Conservation (phyloP, 1,140 invertebrate species). For the Forficula auricularia region DNA sequence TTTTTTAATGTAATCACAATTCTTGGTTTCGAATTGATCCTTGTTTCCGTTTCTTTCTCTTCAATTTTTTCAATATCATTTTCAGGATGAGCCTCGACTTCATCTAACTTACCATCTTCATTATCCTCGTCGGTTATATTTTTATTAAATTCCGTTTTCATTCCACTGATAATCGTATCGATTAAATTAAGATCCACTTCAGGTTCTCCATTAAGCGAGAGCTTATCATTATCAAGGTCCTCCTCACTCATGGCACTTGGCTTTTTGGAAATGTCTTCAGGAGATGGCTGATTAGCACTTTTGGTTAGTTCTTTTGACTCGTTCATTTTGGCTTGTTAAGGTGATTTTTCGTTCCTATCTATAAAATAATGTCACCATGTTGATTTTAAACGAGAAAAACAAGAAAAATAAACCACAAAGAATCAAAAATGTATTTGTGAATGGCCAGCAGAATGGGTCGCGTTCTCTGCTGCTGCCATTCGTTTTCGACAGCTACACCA, state of each 20-base stretch:
- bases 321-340: not conserved
- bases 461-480: too few species aligned
- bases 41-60: slow-evolving; percentile 6
- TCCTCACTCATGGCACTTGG: not conserved
- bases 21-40: slow-evolving; percentile 20
- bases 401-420: too few species aligned
- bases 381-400: too few species aligned
- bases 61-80: slow-evolving; percentile 13
- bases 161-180: slow-evolving; percentile 29
- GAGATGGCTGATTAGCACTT: not conserved
- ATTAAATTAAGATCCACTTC: slow-evolving; percentile 16
- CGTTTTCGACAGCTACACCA: too few species aligned
- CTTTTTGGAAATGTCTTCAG: not conserved
- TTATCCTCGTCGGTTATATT: slow-evolving; percentile 13
- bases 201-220: not conserved
- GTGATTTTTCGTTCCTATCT: too few species aligned
- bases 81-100: slow-evolving; percentile 8
- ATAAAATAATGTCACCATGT: too few species aligned
- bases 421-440: too few species aligned
- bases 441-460: too few species aligned
- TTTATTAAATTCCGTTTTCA: slow-evolving; percentile 32
- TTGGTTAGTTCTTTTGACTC: not conserved
- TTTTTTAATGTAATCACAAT: slow-evolving; percentile 29
- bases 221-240: not conserved
- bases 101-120: slow-evolving; percentile 15